phyloP scores from a whole-genome alignment of 2,888 invertebrate genomes.

The Amorpha juglandis region DNA sequence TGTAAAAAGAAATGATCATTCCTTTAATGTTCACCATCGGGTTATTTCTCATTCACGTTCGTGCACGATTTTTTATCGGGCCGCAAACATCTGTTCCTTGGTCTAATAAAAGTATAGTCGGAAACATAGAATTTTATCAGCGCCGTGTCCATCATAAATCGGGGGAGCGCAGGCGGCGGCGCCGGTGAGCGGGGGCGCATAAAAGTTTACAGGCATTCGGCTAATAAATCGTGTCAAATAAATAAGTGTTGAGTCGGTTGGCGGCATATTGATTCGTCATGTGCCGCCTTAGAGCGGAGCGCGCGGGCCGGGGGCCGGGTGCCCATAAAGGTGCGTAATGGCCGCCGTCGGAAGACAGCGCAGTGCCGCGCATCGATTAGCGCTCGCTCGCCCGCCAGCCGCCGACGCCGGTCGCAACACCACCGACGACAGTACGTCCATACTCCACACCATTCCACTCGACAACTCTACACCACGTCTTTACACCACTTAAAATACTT shows the following conservation, averaged over 20 bases:
- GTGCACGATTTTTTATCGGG: constrained; percentile 38
- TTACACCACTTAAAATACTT: background rate
- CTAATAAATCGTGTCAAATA: constrained; percentile 84
- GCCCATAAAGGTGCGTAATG: constrained; percentile 91
- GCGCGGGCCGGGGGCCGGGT: constrained; percentile 64
- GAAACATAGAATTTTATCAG: constrained; percentile 79
- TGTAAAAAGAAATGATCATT: constrained; percentile 66
- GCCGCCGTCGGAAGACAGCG: constrained; percentile 88
- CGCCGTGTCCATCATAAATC: constrained; percentile 77
- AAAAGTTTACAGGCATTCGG: constrained; percentile 83
- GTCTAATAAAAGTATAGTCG: constrained; percentile 73
- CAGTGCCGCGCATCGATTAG: constrained; percentile 89
- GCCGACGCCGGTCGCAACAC: constrained; percentile 27
- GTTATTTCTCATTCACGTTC: constrained; percentile 28
- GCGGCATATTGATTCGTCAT: constrained; percentile 85
- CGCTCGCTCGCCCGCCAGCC: constrained; percentile 50
- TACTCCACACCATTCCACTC: constrained; percentile 27
- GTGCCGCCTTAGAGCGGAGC: constrained; percentile 78
- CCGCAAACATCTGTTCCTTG: constrained; percentile 71
- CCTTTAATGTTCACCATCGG: constrained; percentile 31
- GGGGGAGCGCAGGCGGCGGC: constrained; percentile 46
- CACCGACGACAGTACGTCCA: constrained; percentile 11
- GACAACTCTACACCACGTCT: background rate
- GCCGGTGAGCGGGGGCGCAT: constrained; percentile 69
- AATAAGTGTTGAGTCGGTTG: constrained; percentile 84